phyloP scores from a whole-genome alignment of 2,797 vertebrate species.

The Peromyscus eremicus region DNA sequence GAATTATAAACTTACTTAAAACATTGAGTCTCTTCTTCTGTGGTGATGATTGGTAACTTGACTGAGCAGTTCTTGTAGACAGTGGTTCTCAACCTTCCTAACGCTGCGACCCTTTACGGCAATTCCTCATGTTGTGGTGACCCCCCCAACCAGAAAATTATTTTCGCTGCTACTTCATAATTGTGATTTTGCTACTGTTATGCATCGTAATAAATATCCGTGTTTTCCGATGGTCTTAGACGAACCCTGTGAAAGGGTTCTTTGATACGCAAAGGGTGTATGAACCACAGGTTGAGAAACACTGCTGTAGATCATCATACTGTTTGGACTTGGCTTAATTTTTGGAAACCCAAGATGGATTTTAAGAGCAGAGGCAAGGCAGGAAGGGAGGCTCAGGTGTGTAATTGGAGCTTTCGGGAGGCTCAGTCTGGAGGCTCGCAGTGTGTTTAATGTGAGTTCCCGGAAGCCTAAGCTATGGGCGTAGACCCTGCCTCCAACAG shows the following conservation, averaged over 20 bases:
- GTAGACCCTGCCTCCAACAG: neutral
- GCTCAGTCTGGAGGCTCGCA: neutral
- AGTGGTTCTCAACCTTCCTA: neutral
- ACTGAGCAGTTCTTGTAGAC: neutral
- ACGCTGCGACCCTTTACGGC: neutral
- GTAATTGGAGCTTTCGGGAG: neutral
- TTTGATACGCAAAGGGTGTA: rapidly evolving
- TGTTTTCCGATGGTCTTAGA: neutral
- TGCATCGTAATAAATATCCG: neutral
- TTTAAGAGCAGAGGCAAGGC: neutral
- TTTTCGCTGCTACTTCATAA: neutral
- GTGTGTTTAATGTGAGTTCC: neutral
- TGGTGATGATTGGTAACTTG: neutral
- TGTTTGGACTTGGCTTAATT: neutral
- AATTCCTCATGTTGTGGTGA: neutral
- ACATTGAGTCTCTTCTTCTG: neutral
- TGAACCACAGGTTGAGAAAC: neutral
- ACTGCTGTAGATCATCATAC: neutral
- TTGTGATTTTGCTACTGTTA: neutral
- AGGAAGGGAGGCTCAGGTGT: neutral
- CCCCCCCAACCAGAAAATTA: neutral
- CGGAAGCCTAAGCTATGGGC: neutral
- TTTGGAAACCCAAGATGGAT: neutral
- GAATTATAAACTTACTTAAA: neutral
- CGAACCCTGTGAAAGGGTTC: no score